Base-by-base conservation (phyloP, 2,888 invertebrate genomes). In the Epistrophe eligans region DNA sequence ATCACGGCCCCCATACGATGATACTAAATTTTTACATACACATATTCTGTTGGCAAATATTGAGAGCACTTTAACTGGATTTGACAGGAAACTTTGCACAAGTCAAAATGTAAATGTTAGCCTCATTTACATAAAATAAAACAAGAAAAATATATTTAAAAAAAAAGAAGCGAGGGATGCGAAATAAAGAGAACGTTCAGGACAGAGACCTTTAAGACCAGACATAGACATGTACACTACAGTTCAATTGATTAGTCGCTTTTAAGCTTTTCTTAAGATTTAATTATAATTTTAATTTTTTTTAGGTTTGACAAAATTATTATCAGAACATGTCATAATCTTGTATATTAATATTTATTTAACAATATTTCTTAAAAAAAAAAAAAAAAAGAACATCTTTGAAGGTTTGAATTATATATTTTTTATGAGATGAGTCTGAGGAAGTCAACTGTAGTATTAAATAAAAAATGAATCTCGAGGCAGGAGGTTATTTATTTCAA, bases 71-170 rank as follows among this genome's bases (percentile, higher is more conserved):
- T 67, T 62, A 40, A 62, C 58, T 45, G 79, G 67, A 76, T 58
- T 71, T 79, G 64, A 77, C 58, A 40, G 24, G 15, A 70, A 43
- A 38, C 45, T 74, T 40, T 79, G 58, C 58, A 66, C 76, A 79
- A 80, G 81, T 74, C 45, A 64, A 77, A 81, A 85, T 81, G 81
- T 77, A 77, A 85, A 85, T 81, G 50, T 57, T 64, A 62, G 76
- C 72, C 62, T 55, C 77, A 50, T 70, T 77, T 77, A 60, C 35
- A 58, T 60, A 50, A 62, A 62, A 6, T 55, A 13, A 73, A 77
- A 58, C 55, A 60, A 15, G 40, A 71, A 64, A 15, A 57, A 55
- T 55, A 15, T 8, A 28, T 24, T 24, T 24, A 4, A n/a, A 52
- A 15, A 4, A 17, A 40, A 40, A 52, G 40, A 19, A 17, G 35